Percentiles rank a stretch among this genome's conserved stretches.
phyloP scores from a whole-genome alignment of 2,797 vertebrate species.

The Microctenopoma stevenorrisi region DNA sequence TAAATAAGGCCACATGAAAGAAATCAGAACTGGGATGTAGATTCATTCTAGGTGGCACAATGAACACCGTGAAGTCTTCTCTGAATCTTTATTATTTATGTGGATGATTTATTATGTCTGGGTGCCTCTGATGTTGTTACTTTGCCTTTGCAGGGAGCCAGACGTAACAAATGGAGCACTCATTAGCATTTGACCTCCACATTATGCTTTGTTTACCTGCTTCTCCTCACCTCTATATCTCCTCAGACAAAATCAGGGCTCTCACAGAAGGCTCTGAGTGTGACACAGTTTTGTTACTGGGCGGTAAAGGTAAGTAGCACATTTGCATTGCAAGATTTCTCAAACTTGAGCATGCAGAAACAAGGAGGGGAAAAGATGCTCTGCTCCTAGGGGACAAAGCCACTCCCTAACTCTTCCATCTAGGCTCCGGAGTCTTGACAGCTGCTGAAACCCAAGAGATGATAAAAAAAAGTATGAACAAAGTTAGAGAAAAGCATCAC shows the following conservation, averaged over 20 bases:
- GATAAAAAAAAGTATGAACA: constrained; percentile 49
- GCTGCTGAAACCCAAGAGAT: constrained; percentile 67
- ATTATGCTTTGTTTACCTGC: constrained; percentile 81
- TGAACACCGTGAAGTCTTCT: constrained; percentile 45
- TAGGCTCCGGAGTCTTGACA: constrained; percentile 72
- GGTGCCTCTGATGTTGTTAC: constrained; percentile 54
- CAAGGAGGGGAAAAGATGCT: constrained; percentile 26
- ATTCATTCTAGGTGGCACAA: constrained; percentile 52
- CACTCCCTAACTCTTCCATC: constrained; percentile 71
- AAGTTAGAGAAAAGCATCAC: constrained; percentile 63
- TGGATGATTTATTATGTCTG: constrained; percentile 78
- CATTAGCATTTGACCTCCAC: constrained; percentile 84
- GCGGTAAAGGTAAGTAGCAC: constrained; percentile 68
- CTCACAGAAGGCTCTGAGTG: constrained; percentile 48
- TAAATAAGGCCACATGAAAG: constrained; percentile 61
- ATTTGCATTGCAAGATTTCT: constrained; percentile 80
- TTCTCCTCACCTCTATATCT: constrained; percentile 72
- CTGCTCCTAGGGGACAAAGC: constrained; percentile 65
- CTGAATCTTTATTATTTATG: constrained; percentile 68
- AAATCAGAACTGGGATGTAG: constrained; percentile 59
- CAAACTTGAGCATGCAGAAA: constrained; percentile 69
- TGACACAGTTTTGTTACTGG: constrained; percentile 77
- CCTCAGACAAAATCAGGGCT: constrained; percentile 75
- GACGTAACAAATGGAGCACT: constrained; percentile 71
- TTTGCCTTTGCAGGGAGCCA: constrained; percentile 73